Base-by-base conservation (phyloP, 2,888 invertebrate genomes). In the Autographa gamma region DNA sequence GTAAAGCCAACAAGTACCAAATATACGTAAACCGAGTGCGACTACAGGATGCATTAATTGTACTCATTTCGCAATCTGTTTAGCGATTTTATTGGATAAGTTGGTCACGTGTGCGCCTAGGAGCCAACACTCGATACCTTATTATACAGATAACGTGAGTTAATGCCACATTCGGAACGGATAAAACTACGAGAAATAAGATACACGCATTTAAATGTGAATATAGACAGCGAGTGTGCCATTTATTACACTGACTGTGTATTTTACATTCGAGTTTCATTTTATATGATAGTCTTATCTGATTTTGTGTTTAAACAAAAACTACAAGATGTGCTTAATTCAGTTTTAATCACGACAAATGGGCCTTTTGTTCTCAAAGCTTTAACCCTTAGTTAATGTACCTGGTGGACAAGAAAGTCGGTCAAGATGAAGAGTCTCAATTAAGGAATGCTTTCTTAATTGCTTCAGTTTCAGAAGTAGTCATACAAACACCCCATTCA, bases 11-110 rank as follows among this genome's bases (percentile, higher is more conserved):
- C 73, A 69, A 72, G 66, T 54, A 64, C 79, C 80, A 54, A 81
- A 82, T 73, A 64, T 73, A 78, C 64, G 63, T 56, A 62, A 65
- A 61, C 69, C 43, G 54, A 65, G 63, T 56, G 43, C 66, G 52
- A 60, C 60, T 63, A 64, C 76, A 71, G 73, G 76, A 77, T 76
- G 73, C 79, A 78, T 82, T 85, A 82, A 85, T 85, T 82, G 76
- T 78, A 68, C 65, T 76, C 68, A 77, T 79, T 83, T 73, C 72
- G 63, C 77, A 77, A 80, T 79, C 72, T 79, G 70, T 76, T 80
- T 69, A 65, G 74, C 67, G 52, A 75, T 79, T 78, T 79, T 75
- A 84, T 83, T 71, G 63, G 67, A 75, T 76, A 80, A 72, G 69
- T 72, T 70, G 74, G 61, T 76, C 82, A 69, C 66, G 68, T 72